phyloP scores from a whole-genome alignment of 1,140 invertebrate species.

The Pygmarrhopalites habei region DNA sequence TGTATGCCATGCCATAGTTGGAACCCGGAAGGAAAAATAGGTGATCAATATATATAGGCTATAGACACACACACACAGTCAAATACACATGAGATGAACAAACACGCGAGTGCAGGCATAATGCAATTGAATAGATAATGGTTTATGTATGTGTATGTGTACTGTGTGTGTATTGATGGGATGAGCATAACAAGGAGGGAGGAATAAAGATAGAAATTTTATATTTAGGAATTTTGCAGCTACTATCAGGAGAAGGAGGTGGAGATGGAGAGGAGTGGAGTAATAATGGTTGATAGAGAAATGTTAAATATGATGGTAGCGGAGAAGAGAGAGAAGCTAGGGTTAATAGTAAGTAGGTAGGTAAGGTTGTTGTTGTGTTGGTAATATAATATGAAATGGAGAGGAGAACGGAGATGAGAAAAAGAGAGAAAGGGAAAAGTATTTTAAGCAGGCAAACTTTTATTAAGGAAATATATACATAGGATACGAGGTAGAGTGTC shows the following conservation, averaged over 20 bases:
- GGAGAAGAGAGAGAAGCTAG: no score
- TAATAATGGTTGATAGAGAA: no score
- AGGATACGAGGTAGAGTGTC: no score
- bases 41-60: constrained; percentile 20
- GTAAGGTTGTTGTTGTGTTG: no score
- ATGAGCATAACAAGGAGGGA: no score
- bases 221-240: no score
- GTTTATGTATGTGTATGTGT: neutral
- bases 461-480: neutral
- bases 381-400: no score
- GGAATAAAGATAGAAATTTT: no score
- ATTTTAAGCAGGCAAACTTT: neutral
- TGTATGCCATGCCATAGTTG: no score
- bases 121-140: neutral
- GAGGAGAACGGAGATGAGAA: neutral
- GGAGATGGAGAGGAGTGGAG: neutral
- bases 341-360: no score
- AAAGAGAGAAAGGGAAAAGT: constrained; percentile 4
- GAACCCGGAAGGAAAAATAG: constrained; percentile 23
- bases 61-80: neutral
- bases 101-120: constrained; percentile 10
- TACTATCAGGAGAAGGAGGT: no score
- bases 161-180: neutral
- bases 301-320: no score
- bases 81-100: constrained; percentile 12